Evolutionary conservation across 2,888 invertebrate species (phyloP), one percentile per base, ranked within the genome.

Genomic region (Acronicta psi): DNA sequence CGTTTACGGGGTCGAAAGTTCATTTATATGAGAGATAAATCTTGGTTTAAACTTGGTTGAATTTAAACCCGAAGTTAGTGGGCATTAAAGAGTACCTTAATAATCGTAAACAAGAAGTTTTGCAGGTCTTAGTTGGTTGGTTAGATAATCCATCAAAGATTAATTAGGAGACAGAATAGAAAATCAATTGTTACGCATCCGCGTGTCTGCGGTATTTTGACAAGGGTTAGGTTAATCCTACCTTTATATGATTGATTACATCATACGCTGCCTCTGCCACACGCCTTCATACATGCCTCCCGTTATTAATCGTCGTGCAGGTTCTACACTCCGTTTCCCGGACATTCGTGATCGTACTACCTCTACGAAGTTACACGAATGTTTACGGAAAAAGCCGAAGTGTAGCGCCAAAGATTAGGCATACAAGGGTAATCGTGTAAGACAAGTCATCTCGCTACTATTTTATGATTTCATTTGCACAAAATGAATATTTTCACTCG

Each of bases 391-490:
- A 62, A 14, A 20, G 29, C 37, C 68, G 68, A 67, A 50, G 54
- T 67, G 41, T 66, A 49, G 43, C 41, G 52, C 55, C 53, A 42
- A 18, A 50, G 44, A 40, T 54, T 60, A 64, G 65, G 67, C 69
- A 70, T 60, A 55, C 61, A 63, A 75, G 76, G 76, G 79, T 76
- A 73, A 69, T 70, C 57, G 64, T 67, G 34, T 70, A 70, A 68
- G 69, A 69, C 49, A 68, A 69, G 64, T 75, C 75, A 69, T 73
- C 55, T 65, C 46, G 64, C 65, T 66, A 60, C 37, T 36, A 43
- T 53, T 42, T 60, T 29, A 68, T 61, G 59, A 58, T 72, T 69
- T 64, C 56, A 71, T 68, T 66, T 54, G 66, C 66, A 73, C 60
- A 69, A 63, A 51, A 20, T 23, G 34, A 56, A 59, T 14, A 38